These are phyloP conservation scores for Anguilla marmorata DNA, from an alignment of 2,797 vertebrate species.

Conservation along the genomic window DNA sequence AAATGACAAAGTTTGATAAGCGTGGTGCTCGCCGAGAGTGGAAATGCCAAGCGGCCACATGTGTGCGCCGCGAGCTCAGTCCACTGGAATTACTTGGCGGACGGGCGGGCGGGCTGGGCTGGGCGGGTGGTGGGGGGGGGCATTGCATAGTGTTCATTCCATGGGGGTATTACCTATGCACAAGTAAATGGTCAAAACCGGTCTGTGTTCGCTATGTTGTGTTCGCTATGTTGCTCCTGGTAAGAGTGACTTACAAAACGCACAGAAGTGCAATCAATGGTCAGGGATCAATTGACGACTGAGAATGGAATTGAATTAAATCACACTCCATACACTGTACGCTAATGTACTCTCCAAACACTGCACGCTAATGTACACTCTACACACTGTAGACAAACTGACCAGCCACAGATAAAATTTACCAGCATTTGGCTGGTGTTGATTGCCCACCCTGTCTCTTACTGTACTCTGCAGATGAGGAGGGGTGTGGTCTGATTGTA, in stretches of 20 bases:
- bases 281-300: no score
- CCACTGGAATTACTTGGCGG: background rate
- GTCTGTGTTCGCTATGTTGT: background rate
- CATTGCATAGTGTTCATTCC: background rate
- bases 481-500: no score
- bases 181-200: background rate
- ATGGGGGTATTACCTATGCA: no score
- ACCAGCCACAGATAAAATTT: background rate
- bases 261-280: no score
- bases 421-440: no score
- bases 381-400: background rate
- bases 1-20: slow-evolving; percentile 39
- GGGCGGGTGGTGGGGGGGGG: background rate
- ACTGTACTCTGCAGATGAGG: no score
- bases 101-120: no score
- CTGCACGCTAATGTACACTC: background rate
- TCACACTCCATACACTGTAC: background rate
- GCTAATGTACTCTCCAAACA: background rate
- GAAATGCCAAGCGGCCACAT: background rate
- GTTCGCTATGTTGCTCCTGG: no score
- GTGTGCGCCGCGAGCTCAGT: background rate
- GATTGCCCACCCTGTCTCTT: background rate
- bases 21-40: slow-evolving; percentile 5
- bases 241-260: no score
- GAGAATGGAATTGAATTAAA: no score